Percentiles rank a stretch among this genome's conserved stretches.
These are phyloP conservation scores for Mus musculus DNA, from an alignment of 2,113 vertebrate genomes.

Conservation along the genomic window DNA sequence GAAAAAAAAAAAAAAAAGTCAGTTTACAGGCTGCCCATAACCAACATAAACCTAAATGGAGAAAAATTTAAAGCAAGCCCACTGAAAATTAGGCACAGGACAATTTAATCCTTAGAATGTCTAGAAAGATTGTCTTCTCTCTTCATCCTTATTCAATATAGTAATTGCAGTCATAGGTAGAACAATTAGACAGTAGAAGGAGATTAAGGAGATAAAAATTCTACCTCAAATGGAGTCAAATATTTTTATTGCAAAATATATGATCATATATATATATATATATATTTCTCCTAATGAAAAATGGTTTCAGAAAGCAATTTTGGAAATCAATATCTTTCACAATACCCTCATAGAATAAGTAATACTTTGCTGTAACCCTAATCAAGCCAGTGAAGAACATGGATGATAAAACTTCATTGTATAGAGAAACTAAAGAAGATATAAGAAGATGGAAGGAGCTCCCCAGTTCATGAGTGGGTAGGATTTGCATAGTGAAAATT, in stretches of 20 bases:
- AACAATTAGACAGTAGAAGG: background rate
- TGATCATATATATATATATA: too few relatives aligned
- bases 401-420: background rate
- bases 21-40: background rate
- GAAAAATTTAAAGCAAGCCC: background rate
- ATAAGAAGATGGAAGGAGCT: background rate
- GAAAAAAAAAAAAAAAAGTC: background rate
- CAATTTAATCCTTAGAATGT: background rate
- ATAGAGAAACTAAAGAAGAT: background rate
- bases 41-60: background rate
- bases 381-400: background rate
- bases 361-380: background rate
- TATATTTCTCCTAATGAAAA: background rate
- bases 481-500: too few relatives aligned
- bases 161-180: background rate
- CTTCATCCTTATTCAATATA: background rate
- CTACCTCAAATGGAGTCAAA: background rate
- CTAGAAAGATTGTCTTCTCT: background rate
- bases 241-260: background rate
- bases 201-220: background rate
- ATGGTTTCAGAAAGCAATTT: background rate
- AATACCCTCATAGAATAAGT: background rate
- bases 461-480: background rate
- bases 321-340: background rate
- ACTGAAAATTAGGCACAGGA: background rate